Percentiles rank a stretch among this genome's conserved stretches.
Evolutionary conservation across 2,888 invertebrate genomes (phyloP).

Genomic region (Cosmia trapezina): DNA sequence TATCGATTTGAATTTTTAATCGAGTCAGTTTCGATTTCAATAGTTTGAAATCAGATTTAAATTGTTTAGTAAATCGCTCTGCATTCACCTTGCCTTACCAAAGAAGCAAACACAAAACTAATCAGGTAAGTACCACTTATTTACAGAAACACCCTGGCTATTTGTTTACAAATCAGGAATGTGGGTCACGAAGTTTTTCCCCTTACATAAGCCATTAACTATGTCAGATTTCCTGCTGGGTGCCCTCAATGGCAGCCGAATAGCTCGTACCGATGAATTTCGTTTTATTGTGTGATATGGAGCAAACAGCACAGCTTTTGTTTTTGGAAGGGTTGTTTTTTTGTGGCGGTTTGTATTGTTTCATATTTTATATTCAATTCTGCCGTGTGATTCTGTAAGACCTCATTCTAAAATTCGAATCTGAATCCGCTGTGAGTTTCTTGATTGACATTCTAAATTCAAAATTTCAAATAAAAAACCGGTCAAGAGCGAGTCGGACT

Average conservation of each 20-base stretch:
- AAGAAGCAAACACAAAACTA: constrained; percentile 6
- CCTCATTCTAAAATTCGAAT: too few relatives aligned
- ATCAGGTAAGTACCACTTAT: neutral
- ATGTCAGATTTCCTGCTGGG: constrained; percentile 34
- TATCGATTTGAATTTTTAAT: neutral
- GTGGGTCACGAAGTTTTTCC: constrained; percentile 38
- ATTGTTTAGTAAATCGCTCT: neutral
- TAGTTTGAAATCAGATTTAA: neutral
- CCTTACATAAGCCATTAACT: constrained; percentile 42
- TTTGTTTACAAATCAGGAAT: constrained; percentile 42
- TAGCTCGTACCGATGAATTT: constrained; percentile 25
- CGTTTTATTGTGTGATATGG: constrained; percentile 15
- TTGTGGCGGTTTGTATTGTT: too few relatives aligned
- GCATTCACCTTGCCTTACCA: neutral
- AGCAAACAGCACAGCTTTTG: constrained; percentile 3
- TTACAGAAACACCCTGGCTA: neutral
- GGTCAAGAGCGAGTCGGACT: too few relatives aligned
- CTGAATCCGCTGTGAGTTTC: too few relatives aligned
- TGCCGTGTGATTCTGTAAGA: too few relatives aligned
- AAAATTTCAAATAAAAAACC: too few relatives aligned
- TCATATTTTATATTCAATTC: too few relatives aligned
- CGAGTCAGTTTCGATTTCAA: too few relatives aligned
- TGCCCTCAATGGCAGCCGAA: constrained; percentile 8
- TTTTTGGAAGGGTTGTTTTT: neutral
- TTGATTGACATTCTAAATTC: too few relatives aligned